Conservation (phyloP, 2,797 vertebrate species). For the Tympanoctomys barrerae region DNA sequence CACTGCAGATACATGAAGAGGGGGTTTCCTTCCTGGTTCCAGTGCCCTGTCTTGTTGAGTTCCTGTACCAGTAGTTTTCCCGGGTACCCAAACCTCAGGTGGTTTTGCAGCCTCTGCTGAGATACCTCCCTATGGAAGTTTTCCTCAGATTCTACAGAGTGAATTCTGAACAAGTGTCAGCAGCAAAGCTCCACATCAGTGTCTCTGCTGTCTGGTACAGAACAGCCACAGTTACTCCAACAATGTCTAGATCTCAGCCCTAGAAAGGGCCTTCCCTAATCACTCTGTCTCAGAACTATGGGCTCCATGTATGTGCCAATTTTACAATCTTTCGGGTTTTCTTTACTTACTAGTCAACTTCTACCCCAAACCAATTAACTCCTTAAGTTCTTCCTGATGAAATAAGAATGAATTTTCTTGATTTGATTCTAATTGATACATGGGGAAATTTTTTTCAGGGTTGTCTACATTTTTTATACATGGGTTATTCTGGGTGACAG, state of each 20-base stretch:
- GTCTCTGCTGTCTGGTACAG: background rate
- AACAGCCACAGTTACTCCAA: background rate
- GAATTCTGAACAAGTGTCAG: background rate
- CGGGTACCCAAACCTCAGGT: background rate
- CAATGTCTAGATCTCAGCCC: background rate
- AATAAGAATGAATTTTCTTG: background rate
- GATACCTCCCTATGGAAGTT: background rate
- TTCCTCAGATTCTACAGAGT: background rate
- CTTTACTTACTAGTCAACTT: background rate
- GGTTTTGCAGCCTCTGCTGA: background rate
- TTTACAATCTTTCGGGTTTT: background rate
- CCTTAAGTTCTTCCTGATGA: slow-evolving; percentile 39
- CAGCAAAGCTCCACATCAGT: background rate
- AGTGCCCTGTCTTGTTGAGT: background rate
- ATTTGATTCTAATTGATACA: background rate
- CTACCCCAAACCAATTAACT: background rate
- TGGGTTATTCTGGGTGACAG: background rate
- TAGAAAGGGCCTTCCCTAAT: background rate
- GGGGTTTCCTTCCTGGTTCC: background rate
- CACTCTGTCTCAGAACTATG: background rate
- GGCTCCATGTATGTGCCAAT: background rate
- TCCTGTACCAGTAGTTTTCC: background rate
- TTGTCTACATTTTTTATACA: slow-evolving; percentile 47
- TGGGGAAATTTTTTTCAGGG: slow-evolving; percentile 23
- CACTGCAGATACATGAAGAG: background rate